These are phyloP conservation scores for Aphidius gifuensis DNA, from an alignment of 1,140 invertebrate species.

Conservation along the genomic window DNA sequence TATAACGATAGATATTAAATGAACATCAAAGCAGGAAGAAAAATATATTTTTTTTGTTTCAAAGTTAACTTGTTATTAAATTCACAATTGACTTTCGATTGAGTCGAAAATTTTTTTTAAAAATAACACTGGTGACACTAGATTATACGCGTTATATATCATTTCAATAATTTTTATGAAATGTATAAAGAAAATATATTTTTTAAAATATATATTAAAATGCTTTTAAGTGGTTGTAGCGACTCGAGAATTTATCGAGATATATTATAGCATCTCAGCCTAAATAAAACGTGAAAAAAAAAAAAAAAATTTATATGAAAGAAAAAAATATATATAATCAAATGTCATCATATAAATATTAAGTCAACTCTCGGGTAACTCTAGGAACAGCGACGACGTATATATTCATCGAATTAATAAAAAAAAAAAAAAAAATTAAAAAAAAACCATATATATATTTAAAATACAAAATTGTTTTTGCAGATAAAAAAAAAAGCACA, in stretches of 20 bases:
- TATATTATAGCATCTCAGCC: slow-evolving; percentile 16
- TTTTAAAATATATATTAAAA: too few species aligned
- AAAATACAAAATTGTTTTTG: too few species aligned
- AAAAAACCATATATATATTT: too few species aligned
- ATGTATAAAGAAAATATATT: slow-evolving; percentile 4
- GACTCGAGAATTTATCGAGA: slow-evolving; percentile 19
- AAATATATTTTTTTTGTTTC: not conserved
- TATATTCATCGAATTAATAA: too few species aligned
- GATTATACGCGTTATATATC: not conserved
- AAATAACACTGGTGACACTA: not conserved
- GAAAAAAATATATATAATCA: not conserved
- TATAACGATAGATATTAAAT: slow-evolving; percentile 3
- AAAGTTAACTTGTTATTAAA: slow-evolving; percentile 2
- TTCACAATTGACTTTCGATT: not conserved
- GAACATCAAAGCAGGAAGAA: not conserved
- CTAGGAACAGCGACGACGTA: slow-evolving; percentile 2
- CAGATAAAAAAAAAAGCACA: too few species aligned
- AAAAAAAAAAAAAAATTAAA: not conserved
- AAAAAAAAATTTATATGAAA: slow-evolving; percentile 3
- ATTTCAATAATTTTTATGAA: slow-evolving; percentile 9
- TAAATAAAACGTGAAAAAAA: not conserved
- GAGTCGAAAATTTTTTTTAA: not conserved
- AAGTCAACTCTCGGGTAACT: not conserved
- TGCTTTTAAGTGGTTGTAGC: slow-evolving; percentile 9
- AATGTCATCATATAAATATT: too few species aligned